phyloP scores from a whole-genome alignment of 2,113 vertebrate species.

The Corythornis madagascariensis region DNA sequence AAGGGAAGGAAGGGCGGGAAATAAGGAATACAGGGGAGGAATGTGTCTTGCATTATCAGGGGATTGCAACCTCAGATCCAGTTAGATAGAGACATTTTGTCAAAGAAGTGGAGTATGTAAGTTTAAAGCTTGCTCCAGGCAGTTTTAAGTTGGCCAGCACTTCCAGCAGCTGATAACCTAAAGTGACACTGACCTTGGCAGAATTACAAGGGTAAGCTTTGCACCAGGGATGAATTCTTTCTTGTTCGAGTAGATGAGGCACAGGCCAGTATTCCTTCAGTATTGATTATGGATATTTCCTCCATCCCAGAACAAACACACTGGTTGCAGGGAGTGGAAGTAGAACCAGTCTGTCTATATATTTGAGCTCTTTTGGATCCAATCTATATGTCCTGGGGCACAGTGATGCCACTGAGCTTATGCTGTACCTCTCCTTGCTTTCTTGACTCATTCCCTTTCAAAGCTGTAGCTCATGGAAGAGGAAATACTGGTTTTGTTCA shows the following conservation, averaged over 20 bases:
- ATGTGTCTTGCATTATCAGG: not conserved
- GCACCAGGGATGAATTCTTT: not conserved
- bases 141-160: not conserved
- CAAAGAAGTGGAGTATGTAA: not conserved
- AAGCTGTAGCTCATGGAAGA: not conserved
- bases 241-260: not conserved
- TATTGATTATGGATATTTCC: not conserved
- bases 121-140: slow-evolving; percentile 32
- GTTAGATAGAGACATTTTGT: not conserved
- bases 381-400: not conserved
- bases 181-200: slow-evolving; percentile 39
- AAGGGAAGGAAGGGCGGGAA: not conserved
- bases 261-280: not conserved
- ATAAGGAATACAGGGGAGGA: not conserved
- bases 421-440: not conserved
- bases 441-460: not conserved
- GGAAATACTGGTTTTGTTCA: not conserved
- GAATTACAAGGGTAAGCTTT: slow-evolving; percentile 17
- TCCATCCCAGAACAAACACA: slow-evolving; percentile 18
- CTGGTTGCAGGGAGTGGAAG: not conserved
- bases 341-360: not conserved
- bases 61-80: not conserved
- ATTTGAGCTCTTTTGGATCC: not conserved
- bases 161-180: slow-evolving; percentile 20
- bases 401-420: not conserved